Conservation (phyloP, 35 echinoderm and acorn worm species). For the Heliocidaris tuberculata region DNA sequence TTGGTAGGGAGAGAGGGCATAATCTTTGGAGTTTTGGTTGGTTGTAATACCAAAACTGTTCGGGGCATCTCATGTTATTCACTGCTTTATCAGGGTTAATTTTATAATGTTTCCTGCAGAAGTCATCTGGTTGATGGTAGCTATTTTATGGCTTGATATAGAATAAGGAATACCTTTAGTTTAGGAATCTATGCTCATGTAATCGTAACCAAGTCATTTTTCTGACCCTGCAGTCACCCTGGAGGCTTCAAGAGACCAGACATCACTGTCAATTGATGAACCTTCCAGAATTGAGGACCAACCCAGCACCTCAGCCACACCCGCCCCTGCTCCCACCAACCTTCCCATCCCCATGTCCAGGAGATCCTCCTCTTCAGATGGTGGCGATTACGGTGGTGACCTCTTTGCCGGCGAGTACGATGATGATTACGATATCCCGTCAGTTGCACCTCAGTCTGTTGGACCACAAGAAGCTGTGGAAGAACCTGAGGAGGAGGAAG, state of each 20-base stretch:
- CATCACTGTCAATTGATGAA: conserved; percentile 49
- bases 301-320: conserved; percentile 58
- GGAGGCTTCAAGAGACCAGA: conserved; percentile 34
- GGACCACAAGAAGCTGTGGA: conserved; percentile 43
- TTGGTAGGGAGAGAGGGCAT: too few relatives aligned
- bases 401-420: conserved; percentile 77
- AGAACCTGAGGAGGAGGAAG: conserved; percentile 77
- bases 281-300: conserved; percentile 44
- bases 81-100: too few relatives aligned
- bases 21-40: too few relatives aligned
- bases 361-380: conserved; percentile 69
- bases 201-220: too few relatives aligned
- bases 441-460: conserved; percentile 68
- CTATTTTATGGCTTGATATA: too few relatives aligned
- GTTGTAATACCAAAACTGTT: too few relatives aligned
- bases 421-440: conserved; percentile 90
- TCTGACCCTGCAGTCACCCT: background rate
- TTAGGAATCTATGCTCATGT: too few relatives aligned
- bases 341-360: conserved; percentile 70
- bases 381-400: conserved; percentile 67
- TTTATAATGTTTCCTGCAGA: too few relatives aligned
- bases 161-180: too few relatives aligned
- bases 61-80: too few relatives aligned
- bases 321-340: conserved; percentile 49
- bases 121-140: too few relatives aligned